A percentile compares a stretch with the other conserved stretches of the same genome.
Conservation (phyloP, 37 sponge, comb jelly and placozoan species). For the Agelas oroides region DNA sequence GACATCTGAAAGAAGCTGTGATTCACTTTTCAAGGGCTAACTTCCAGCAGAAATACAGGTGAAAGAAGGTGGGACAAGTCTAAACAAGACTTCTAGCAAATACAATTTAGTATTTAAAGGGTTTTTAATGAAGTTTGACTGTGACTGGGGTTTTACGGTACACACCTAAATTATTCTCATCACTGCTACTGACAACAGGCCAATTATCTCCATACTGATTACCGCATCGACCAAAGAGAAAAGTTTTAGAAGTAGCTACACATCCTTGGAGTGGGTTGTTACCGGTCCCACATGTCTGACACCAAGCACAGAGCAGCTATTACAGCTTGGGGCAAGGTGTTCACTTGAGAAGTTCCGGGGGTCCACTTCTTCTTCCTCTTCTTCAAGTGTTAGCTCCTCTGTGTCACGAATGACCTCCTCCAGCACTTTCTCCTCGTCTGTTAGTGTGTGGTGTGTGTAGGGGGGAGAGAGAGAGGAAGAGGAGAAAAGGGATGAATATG, state of each 20-base stretch:
- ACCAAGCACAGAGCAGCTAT: conserved; percentile 31
- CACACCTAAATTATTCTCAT: conserved; percentile 8
- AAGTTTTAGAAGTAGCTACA: conserved; percentile 12
- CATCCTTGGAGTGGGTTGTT: conserved; percentile 53
- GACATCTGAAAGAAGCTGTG: too few relatives aligned
- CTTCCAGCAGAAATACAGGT: too few relatives aligned
- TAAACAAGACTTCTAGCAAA: too few relatives aligned
- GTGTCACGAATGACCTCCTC: conserved; percentile 50
- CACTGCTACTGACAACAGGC: conserved; percentile 2
- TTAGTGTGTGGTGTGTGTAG: background rate
- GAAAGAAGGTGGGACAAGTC: too few relatives aligned
- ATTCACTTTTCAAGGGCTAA: too few relatives aligned
- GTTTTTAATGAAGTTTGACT: too few relatives aligned
- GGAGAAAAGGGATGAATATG: background rate
- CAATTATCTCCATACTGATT: conserved; percentile 22
- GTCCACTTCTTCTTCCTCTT: conserved; percentile 32
- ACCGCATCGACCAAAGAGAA: conserved; percentile 19
- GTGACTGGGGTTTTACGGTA: conserved; percentile 52
- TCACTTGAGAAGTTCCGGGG: conserved; percentile 30
- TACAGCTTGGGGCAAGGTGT: conserved; percentile 10
- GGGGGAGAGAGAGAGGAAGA: background rate
- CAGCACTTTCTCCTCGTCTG: conserved; percentile 54
- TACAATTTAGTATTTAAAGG: too few relatives aligned
- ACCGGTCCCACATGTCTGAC: conserved; percentile 55
- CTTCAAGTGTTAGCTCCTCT: conserved; percentile 29